Percentiles rank a stretch among this genome's conserved stretches.
These are phyloP conservation scores for Odontamblyopus rebecca DNA, from an alignment of 2,797 vertebrate genomes.

Conservation along the genomic window DNA sequence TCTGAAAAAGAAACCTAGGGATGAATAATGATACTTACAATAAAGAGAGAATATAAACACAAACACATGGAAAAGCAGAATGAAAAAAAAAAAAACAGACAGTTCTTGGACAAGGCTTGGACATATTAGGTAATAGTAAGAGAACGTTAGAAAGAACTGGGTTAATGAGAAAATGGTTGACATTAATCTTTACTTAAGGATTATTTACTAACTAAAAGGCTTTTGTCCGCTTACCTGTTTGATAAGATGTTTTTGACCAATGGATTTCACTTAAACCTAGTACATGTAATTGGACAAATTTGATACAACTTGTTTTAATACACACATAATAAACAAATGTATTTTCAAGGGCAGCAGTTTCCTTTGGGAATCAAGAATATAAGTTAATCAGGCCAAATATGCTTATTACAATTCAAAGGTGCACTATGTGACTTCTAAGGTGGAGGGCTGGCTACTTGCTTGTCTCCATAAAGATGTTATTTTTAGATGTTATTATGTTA, in stretches of 20 bases:
- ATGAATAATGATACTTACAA: not conserved
- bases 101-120: not conserved
- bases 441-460: too few relatives aligned
- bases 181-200: not conserved
- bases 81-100: not conserved
- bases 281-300: not conserved
- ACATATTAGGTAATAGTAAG: not conserved
- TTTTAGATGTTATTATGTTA: too few relatives aligned
- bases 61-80: not conserved
- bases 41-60: not conserved
- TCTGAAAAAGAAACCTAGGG: constrained; percentile 28
- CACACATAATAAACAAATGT: not conserved
- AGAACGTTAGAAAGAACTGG: not conserved
- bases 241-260: not conserved
- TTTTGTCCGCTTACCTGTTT: not conserved
- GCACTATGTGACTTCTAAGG: too few relatives aligned
- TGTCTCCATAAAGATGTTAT: too few relatives aligned
- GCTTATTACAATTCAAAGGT: too few relatives aligned
- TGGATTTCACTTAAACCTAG: not conserved
- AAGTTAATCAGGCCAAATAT: too few relatives aligned
- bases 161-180: not conserved
- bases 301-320: not conserved
- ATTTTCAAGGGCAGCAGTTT: not conserved
- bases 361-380: not conserved
- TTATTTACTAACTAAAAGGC: not conserved